A percentile compares a stretch with the other conserved stretches of the same genome.
Evolutionary conservation across 2,113 vertebrate species (phyloP).

Genomic region (Chionis minor): DNA sequence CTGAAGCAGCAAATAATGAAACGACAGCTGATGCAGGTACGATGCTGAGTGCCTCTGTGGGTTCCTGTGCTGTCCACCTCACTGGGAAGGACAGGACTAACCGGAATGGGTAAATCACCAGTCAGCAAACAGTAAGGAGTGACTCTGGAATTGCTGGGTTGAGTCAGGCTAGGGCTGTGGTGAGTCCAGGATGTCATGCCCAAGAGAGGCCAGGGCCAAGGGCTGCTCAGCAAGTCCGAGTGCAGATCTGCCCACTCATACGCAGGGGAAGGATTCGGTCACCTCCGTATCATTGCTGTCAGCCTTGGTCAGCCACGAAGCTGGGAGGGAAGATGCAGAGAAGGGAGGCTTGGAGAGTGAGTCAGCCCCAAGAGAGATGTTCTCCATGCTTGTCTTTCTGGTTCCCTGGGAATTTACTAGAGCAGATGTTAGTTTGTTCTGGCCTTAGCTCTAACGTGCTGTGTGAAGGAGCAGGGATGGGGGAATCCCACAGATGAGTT

Average conservation of each 20-base stretch:
- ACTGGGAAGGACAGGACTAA: background rate
- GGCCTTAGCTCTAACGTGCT: background rate
- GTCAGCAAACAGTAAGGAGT: constrained; percentile 6
- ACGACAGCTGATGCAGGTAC: constrained; percentile 66
- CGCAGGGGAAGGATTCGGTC: constrained; percentile 6
- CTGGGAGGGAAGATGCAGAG: background rate
- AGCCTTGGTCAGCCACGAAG: background rate
- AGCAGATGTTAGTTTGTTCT: background rate
- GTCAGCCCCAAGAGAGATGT: background rate
- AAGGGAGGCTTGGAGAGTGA: background rate
- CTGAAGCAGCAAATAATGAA: constrained; percentile 79
- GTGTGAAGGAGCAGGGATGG: background rate
- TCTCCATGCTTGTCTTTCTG: background rate
- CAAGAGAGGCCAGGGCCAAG: background rate
- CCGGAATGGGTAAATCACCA: constrained; percentile 2
- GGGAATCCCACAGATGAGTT: background rate
- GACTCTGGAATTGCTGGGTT: background rate
- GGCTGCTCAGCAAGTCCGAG: background rate
- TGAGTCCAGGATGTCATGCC: background rate
- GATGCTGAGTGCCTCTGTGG: background rate
- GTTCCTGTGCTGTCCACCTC: background rate
- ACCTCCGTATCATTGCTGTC: background rate
- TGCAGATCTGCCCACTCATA: background rate
- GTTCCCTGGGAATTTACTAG: background rate
- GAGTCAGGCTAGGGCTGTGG: constrained; percentile 17